Conservation (phyloP, 1,140 invertebrate species). For the Pogonomyrmex barbatus region DNA sequence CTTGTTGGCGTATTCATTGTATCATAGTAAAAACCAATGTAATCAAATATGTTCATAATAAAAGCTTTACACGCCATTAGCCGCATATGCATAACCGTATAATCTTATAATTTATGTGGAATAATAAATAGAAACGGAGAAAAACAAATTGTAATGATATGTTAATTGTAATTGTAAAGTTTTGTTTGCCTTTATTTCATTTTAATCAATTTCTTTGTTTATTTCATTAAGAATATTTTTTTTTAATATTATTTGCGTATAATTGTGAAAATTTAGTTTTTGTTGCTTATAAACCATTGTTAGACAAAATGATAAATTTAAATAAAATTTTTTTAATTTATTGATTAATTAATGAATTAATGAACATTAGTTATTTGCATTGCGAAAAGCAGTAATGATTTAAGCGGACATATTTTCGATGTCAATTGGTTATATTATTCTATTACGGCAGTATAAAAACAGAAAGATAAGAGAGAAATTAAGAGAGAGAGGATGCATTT, state of each 20-base stretch:
- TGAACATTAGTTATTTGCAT: conserved; percentile 26
- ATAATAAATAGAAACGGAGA: background rate
- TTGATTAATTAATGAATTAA: conserved; percentile 44
- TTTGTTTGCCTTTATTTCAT: background rate
- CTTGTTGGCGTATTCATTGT: conserved; percentile 41
- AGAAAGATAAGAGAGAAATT: background rate
- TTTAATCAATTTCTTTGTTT: background rate
- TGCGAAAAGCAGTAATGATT: conserved; percentile 21
- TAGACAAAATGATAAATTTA: conserved; percentile 5
- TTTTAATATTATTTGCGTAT: background rate
- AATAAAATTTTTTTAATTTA: conserved; percentile 16
- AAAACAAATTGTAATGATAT: background rate
- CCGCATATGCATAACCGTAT: background rate
- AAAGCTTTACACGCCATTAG: background rate
- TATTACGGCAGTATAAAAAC: background rate
- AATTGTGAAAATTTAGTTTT: background rate
- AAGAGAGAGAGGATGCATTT: background rate
- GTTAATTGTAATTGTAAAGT: background rate
- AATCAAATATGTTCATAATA: conserved; percentile 5
- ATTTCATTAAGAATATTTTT: background rate
- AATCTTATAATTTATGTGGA: conserved; percentile 5
- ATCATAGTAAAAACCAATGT: conserved; percentile 18
- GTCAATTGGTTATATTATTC: background rate
- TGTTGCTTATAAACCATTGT: background rate
- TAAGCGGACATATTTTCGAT: conserved; percentile 35